Evolutionary conservation across 2,888 invertebrate species (phyloP), one percentile per base, ranked within the genome.

Genomic region (Erynnis tages): DNA sequence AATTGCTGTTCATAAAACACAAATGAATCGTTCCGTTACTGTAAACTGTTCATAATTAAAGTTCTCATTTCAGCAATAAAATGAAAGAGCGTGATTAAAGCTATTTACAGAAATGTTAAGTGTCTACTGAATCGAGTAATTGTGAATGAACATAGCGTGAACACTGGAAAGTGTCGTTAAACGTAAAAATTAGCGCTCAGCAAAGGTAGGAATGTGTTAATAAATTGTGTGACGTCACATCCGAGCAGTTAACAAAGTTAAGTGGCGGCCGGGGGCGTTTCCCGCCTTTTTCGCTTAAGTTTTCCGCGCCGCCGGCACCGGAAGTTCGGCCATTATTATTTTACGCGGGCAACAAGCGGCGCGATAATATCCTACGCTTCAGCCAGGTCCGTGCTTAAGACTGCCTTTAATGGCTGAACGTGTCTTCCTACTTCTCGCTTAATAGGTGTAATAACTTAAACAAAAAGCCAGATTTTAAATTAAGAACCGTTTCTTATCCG

Each of bases 261-360:
- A 76, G 76, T 71, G 73, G 72, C 66, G 70, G 78, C 80, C 79
- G 69, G 76, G 77, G 87, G 88, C 89, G 86, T 82, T 86, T 86
- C 84, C 85, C 73, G 86, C 79, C 77, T 84, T 86, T 86, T 86
- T 86, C 83, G 81, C 77, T 73, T 73, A 85, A 86, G 81, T 87
- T 88, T 87, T 82, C 86, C 82, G 70, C 85, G 86, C 84, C 83
- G 77, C 76, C 86, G 90, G 90, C 91, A 86, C 89, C 90, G 86
- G 91, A 90, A 90, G 87, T 90, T 90, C 81, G 79, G 75, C 86
- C 89, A 90, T 90, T 90, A 90, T 90, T 89, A 90, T 90, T 90
- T 90, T 88, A 90, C 88, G 90, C 90, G 87, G 86, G 81, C 83
- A 86, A 89, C 90, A 90, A 90, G 89, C 90, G 86, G 89, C 76